Percentiles rank a stretch among this genome's conserved stretches.
phyloP scores from a whole-genome alignment of 2,797 vertebrate species.

The Pristis pectinata region DNA sequence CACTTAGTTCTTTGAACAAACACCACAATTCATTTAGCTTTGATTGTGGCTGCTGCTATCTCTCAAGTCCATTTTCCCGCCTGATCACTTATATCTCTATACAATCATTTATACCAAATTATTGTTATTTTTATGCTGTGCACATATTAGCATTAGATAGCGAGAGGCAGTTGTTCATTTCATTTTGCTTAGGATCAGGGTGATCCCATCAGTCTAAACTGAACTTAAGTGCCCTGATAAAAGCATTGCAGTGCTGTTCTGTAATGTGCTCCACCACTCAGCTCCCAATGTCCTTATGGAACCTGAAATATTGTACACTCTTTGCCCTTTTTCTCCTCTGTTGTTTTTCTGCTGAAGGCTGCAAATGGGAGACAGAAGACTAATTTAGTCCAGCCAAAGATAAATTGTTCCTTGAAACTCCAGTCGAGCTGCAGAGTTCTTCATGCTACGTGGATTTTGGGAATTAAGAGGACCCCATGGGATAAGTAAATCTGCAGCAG shows the following conservation, averaged over 20 bases:
- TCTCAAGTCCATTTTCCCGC: too few relatives aligned
- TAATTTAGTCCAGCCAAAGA: constrained; percentile 10
- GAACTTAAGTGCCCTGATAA: neutral
- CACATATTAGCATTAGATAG: neutral
- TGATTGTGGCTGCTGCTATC: too few relatives aligned
- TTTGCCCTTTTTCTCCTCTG: neutral
- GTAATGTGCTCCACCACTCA: neutral
- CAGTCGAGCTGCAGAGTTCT: neutral
- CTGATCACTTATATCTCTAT: too few relatives aligned
- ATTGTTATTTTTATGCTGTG: neutral
- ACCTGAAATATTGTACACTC: neutral
- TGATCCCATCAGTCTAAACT: neutral
- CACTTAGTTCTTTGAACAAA: too few relatives aligned
- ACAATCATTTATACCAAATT: neutral
- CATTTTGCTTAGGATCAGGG: neutral
- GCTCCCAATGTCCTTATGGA: neutral
- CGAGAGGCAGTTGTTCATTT: neutral
- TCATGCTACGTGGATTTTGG: neutral
- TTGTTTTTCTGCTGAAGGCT: constrained; percentile 11
- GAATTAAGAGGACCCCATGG: neutral
- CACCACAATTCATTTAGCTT: too few relatives aligned
- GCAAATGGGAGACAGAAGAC: neutral
- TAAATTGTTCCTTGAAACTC: constrained; percentile 7
- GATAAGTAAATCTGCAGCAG: neutral
- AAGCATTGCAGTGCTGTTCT: neutral